Percentiles rank a stretch among this genome's conserved stretches.
These are phyloP conservation scores for Cecropterus lyciades DNA, from an alignment of 1,140 invertebrate species.

Conservation along the genomic window DNA sequence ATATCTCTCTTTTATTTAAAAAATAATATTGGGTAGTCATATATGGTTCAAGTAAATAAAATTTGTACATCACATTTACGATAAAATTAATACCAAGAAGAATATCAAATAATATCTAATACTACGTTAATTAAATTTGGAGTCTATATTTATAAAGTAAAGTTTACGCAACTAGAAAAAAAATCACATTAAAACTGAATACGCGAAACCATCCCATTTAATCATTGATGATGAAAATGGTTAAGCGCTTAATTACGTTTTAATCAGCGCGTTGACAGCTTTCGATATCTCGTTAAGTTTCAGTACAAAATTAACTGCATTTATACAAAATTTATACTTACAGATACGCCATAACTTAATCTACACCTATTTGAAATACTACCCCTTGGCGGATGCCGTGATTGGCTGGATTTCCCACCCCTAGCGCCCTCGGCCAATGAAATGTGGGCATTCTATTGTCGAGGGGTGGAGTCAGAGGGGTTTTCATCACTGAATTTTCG, in stretches of 20 bases:
- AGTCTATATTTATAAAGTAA: too few relatives aligned
- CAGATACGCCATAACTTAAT: constrained; percentile 78
- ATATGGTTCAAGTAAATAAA: too few relatives aligned
- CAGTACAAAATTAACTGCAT: constrained; percentile 69
- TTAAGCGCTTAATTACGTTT: constrained; percentile 40
- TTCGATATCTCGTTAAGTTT: constrained; percentile 65
- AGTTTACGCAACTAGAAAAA: too few relatives aligned
- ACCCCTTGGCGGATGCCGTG: constrained; percentile 51
- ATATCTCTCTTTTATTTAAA: too few relatives aligned
- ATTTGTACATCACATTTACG: too few relatives aligned
- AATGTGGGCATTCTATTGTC: constrained; percentile 51
- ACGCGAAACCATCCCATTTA: constrained; percentile 25
- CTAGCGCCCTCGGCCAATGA: constrained; percentile 67
- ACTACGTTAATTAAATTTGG: too few relatives aligned
- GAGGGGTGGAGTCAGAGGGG: constrained; percentile 77
- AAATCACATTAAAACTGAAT: neutral
- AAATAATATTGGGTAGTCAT: too few relatives aligned
- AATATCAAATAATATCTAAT: too few relatives aligned
- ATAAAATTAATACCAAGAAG: too few relatives aligned
- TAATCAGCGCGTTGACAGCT: constrained; percentile 45
- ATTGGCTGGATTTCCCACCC: constrained; percentile 77
- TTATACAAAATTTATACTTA: constrained; percentile 78
- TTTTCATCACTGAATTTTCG: constrained; percentile 68
- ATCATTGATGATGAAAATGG: constrained; percentile 25
- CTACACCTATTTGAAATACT: constrained; percentile 79